Evolutionary conservation across 2,113 vertebrate species (phyloP), one percentile per base, ranked within the genome.

Genomic region (Lepus europaeus): DNA sequence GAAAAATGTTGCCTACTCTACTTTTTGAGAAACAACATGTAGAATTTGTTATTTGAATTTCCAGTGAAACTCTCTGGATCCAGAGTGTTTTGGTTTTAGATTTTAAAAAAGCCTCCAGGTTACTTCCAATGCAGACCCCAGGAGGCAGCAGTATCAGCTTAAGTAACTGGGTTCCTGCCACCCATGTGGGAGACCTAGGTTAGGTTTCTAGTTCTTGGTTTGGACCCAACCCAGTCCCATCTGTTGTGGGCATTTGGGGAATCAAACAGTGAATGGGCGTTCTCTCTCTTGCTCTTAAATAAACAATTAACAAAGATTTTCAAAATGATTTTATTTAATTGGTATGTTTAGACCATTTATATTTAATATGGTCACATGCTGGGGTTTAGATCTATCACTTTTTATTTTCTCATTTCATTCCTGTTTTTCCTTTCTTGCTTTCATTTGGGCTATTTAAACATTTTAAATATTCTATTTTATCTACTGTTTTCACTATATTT

Each of bases 371-470:
- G 45, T 94, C 91, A 45, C 25, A 53, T 6, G 16, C 19, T 79
- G 49, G 14, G 27, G 72, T 77, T 93, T 82, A 70, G 16, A 49
- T 17, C 10, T 27, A 87, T 10, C 25, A 39, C 73, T 91, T 89
- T 91, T 86, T 77, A 27, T 79, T 85, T 89, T 33, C 14, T 45
- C 33, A 73, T 68, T 91, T 80, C 90, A 53, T 85, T 94, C 45
- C 31, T 80, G 29, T 78, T 93, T 70, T 74, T 83, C 36, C 45
- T 69, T 80, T 91, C 68, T 10, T 68, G 56, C 3, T 82, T 79
- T 90, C 19, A 63, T 83, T 84, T 79, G 33, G 10, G 87, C 33
- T 82, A 63, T 85, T 17, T 80, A 11, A 51, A 51, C 33, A 22
- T 3, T 92, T 81, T 61, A 39, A 73, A n/a, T 76, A 80, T 59